Percentiles rank a stretch among this genome's conserved stretches.
These are phyloP conservation scores for Fregetta grallaria DNA, from an alignment of 2,113 vertebrate genomes.

Conservation along the genomic window DNA sequence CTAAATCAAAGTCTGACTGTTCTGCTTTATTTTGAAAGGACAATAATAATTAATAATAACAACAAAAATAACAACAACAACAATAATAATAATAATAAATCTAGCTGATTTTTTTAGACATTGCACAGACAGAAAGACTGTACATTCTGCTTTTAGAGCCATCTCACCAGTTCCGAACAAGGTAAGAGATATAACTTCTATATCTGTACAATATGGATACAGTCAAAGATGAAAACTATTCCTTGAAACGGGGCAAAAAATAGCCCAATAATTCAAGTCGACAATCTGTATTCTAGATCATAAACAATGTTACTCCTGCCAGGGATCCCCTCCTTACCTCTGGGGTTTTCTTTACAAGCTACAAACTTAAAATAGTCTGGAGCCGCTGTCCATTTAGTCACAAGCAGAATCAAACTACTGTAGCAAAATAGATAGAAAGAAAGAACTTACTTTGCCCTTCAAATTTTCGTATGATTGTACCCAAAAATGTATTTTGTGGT, in stretches of 20 bases:
- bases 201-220: constrained; percentile 19
- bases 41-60: not conserved
- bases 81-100: not conserved
- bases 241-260: not conserved
- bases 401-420: constrained; percentile 54
- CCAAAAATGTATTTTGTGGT: constrained; percentile 98
- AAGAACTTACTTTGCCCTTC: constrained; percentile 98
- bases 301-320: constrained; percentile 21
- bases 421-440: constrained; percentile 64
- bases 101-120: constrained; percentile 38
- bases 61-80: not conserved
- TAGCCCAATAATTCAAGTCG: not conserved
- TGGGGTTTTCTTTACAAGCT: constrained; percentile 24
- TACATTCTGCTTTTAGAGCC: not conserved
- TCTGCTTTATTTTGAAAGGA: constrained; percentile 53
- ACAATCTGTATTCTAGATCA: constrained; percentile 56
- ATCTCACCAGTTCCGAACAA: not conserved
- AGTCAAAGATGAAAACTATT: constrained; percentile 37
- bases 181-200: constrained; percentile 5
- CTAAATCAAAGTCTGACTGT: not conserved
- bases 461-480: constrained; percentile 99
- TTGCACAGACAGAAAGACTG: not conserved
- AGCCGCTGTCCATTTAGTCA: constrained; percentile 55
- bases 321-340: constrained; percentile 31
- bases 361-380: constrained; percentile 64